Conservation (phyloP, 2,888 invertebrate species). For the Elysia crispata region DNA sequence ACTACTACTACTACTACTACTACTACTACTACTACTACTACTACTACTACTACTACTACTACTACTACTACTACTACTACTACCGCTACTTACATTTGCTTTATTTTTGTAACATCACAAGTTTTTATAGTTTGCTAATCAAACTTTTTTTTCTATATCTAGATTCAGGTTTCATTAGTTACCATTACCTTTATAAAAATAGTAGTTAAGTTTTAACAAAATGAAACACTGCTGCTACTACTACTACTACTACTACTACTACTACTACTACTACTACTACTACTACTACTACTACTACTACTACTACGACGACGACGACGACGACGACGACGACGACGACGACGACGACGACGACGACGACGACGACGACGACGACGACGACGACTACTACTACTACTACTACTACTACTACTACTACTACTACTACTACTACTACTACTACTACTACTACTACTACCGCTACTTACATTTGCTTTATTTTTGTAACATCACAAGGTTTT, state of each 20-base stretch:
- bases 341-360: neutral
- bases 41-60: neutral
- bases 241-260: no score
- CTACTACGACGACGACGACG: constrained; percentile 14
- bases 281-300: constrained; percentile 1
- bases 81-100: neutral
- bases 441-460: neutral
- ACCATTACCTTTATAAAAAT: no score
- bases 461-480: neutral
- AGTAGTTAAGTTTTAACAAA: no score
- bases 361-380: neutral
- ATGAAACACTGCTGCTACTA: constrained; percentile 18
- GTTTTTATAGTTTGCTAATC: neutral
- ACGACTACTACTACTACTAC: constrained; percentile 2
- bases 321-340: neutral
- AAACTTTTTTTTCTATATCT: neutral
- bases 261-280: constrained; percentile 19
- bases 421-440: constrained; percentile 1
- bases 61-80: neutral
- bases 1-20: constrained; percentile 25
- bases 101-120: neutral
- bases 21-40: constrained; percentile 15
- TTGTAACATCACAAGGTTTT: neutral
- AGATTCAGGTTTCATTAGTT: neutral
- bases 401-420: constrained; percentile 13